These are phyloP conservation scores for Streptopelia turtur DNA, from an alignment of 2,797 vertebrate species.

Conservation along the genomic window DNA sequence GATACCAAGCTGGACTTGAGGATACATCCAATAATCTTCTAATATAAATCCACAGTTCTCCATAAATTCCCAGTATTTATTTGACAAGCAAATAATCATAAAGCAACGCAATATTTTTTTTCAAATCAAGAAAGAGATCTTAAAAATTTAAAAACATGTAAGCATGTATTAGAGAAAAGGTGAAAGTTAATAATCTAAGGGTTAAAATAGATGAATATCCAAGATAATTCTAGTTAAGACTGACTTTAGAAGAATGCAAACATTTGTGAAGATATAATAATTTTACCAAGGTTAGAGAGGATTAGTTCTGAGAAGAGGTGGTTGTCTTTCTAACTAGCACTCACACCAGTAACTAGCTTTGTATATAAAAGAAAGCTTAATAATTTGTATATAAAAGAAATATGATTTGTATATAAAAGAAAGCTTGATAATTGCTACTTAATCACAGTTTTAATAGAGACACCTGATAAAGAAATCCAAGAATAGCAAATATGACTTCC, in stretches of 20 bases:
- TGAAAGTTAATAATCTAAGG: not conserved
- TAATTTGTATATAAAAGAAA: not conserved
- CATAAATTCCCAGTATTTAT: not conserved
- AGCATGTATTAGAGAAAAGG: not conserved
- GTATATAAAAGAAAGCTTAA: not conserved
- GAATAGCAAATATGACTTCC: not conserved
- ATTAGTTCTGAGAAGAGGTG: not conserved
- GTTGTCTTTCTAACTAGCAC: not conserved
- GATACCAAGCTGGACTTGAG: not conserved
- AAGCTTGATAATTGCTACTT: not conserved
- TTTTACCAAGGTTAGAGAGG: not conserved
- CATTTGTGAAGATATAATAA: not conserved
- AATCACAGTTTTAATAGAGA: not conserved
- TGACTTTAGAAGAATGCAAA: not conserved
- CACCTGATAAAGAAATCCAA: not conserved
- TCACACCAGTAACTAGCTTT: not conserved
- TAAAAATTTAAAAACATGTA: not conserved
- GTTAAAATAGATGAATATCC: not conserved
- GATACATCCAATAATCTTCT: not conserved
- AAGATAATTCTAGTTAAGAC: not conserved
- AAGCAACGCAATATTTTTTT: not conserved
- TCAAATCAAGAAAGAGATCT: not conserved
- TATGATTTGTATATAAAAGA: not conserved
- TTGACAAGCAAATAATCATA: not conserved
- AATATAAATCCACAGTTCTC: not conserved